Evolutionary conservation across 2,797 vertebrate species (phyloP), one percentile per base, ranked within the genome.

Genomic region (Rhinella marina): DNA sequence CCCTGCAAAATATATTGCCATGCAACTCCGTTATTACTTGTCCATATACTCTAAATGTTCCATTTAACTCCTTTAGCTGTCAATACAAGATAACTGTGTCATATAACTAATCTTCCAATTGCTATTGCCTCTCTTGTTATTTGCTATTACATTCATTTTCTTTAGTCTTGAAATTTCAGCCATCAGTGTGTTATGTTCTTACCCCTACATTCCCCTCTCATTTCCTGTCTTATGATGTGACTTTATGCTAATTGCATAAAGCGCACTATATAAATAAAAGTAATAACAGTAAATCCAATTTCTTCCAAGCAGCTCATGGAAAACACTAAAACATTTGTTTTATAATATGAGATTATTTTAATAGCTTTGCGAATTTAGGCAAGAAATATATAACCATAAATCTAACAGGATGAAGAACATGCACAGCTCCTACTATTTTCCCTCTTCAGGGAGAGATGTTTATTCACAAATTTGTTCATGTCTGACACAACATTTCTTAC

Each of bases 241-340:
- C 82, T 85, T 84, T 84, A 85, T 88, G 87, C 82, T 88, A 88
- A 88, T 88, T 88, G 81, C 87, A 88, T 88, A 85, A 87, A 88
- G 82, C 87, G 66, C 75, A 84, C 81, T 77, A 85, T 85, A 88
- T 88, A 88, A 88, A 88, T 88, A 88, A 88, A 88, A 88, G 87
- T 88, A 88, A 88, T 88, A 85, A 88, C 87, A 85, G 82, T 70
- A 88, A 88, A 88, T 88, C 82, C 79, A 85, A 85, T 88, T 88
- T 85, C 82, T 88, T 88, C 66, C 87, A 84, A 85, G 82, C 75
- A 84, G 82, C 87, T 81, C 87, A 84, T 78, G 76, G 76, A 88
- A 88, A 88, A 88, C 87, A 88, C 82, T 84, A 83, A 88, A 88
- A 80, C 87, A 81, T 79, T 88, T 88, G 87, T 88, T 84, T 88